Evolutionary conservation across 2,113 vertebrate species (phyloP).

Genomic region (Stegostoma tigrinum): DNA sequence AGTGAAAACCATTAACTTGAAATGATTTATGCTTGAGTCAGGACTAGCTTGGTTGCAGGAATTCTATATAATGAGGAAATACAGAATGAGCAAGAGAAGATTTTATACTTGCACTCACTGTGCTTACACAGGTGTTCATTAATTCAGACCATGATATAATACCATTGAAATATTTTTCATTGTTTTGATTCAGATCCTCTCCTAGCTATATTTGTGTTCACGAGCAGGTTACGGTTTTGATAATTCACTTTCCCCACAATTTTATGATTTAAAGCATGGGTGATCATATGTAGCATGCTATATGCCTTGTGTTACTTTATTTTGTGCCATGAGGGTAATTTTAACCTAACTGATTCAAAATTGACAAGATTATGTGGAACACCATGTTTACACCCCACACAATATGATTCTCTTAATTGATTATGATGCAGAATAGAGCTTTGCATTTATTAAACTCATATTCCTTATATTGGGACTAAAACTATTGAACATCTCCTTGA

Average conservation of each 20-base stretch:
- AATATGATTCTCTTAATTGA: neutral
- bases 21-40: constrained; percentile 31
- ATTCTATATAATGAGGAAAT: neutral
- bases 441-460: neutral
- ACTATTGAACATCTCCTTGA: neutral
- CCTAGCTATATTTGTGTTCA: neutral
- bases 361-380: neutral
- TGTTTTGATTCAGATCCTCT: neutral
- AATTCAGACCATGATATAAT: neutral
- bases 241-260: neutral
- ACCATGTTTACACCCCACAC: neutral
- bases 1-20: constrained; percentile 28
- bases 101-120: neutral
- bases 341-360: neutral
- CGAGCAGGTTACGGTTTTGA: neutral
- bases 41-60: neutral
- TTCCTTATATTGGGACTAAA: neutral
- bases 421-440: neutral
- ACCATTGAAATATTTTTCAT: neutral
- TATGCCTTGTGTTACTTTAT: neutral
- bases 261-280: neutral
- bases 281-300: neutral
- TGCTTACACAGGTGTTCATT: constrained; percentile 18
- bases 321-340: neutral
- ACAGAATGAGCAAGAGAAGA: neutral